These are phyloP conservation scores for Encarsia formosa DNA, from an alignment of 2,888 invertebrate genomes.

Conservation along the genomic window DNA sequence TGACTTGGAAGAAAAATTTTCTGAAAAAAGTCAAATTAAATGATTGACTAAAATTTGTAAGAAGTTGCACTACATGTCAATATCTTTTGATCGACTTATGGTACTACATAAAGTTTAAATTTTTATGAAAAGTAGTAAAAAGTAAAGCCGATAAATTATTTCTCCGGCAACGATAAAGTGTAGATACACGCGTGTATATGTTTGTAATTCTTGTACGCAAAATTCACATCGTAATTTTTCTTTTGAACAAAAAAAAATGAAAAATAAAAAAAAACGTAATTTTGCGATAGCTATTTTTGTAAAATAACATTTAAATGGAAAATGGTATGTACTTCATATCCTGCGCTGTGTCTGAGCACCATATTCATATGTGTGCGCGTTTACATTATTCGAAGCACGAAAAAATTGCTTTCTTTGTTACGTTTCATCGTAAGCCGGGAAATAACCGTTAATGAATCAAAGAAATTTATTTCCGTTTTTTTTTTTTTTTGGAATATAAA, in stretches of 20 bases:
- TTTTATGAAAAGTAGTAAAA: no score
- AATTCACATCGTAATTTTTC: slow-evolving; percentile 23
- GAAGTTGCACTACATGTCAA: slow-evolving; percentile 9
- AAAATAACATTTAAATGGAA: slow-evolving; percentile 26
- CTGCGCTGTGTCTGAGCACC: slow-evolving; percentile 22
- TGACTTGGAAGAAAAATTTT: no score
- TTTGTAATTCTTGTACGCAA: slow-evolving; percentile 21
- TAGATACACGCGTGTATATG: slow-evolving; percentile 26
- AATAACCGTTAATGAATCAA: no score
- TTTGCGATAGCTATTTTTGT: slow-evolving; percentile 29
- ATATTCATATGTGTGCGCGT: slow-evolving; percentile 25
- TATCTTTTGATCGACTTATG: slow-evolving; percentile 18
- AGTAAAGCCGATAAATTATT: slow-evolving; percentile 15
- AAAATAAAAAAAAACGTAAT: slow-evolving; percentile 13
- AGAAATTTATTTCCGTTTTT: slow-evolving; percentile 17
- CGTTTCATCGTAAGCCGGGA: slow-evolving; percentile 25
- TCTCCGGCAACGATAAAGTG: slow-evolving; percentile 25
- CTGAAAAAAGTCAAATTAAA: slow-evolving; percentile 12
- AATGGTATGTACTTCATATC: slow-evolving; percentile 20
- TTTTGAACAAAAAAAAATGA: slow-evolving; percentile 1
- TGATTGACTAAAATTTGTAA: slow-evolving; percentile 6
- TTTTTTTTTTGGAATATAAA: slow-evolving; percentile 19
- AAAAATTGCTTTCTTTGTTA: slow-evolving; percentile 20
- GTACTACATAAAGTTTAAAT: slow-evolving; percentile 14
- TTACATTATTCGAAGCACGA: slow-evolving; percentile 23